Evolutionary conservation across 2,888 invertebrate genomes (phyloP).

Genomic region (Noctuana brunneofusca): DNA sequence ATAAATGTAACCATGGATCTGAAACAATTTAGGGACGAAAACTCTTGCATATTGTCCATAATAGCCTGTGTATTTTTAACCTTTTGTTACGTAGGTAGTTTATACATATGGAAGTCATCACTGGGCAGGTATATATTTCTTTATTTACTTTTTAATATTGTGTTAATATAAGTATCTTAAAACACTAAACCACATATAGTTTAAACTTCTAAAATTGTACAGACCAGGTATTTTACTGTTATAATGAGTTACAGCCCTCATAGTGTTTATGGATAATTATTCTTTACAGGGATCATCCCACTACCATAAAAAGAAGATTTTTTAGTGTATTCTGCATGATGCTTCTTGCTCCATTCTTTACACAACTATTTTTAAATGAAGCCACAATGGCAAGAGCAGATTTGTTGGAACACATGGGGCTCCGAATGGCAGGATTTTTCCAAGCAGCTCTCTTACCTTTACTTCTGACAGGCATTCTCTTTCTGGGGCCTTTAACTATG

Average conservation of each 20-base stretch:
- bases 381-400: constrained; percentile 83
- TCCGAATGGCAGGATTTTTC: constrained; percentile 88
- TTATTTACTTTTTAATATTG: not conserved
- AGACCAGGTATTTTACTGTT: not conserved
- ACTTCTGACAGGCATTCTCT: constrained; percentile 89
- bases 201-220: not conserved
- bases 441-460: constrained; percentile 89
- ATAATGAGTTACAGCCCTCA: not conserved
- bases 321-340: constrained; percentile 92
- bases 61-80: constrained; percentile 90
- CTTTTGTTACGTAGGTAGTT: constrained; percentile 91
- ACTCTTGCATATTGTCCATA: constrained; percentile 83
- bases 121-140: constrained; percentile 85
- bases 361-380: constrained; percentile 87
- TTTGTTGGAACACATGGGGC: constrained; percentile 88
- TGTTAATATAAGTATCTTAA: too few relatives aligned
- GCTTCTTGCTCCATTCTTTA: constrained; percentile 89
- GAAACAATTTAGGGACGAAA: constrained; percentile 50
- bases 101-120: constrained; percentile 93
- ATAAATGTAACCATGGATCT: constrained; percentile 27
- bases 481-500: constrained; percentile 91
- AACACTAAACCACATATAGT: not conserved
- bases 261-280: not conserved
- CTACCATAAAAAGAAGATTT: constrained; percentile 93
- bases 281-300: constrained; percentile 91